Base-by-base conservation (phyloP, 1,140 invertebrate species). In the Lepidotrigona ventralis region DNA sequence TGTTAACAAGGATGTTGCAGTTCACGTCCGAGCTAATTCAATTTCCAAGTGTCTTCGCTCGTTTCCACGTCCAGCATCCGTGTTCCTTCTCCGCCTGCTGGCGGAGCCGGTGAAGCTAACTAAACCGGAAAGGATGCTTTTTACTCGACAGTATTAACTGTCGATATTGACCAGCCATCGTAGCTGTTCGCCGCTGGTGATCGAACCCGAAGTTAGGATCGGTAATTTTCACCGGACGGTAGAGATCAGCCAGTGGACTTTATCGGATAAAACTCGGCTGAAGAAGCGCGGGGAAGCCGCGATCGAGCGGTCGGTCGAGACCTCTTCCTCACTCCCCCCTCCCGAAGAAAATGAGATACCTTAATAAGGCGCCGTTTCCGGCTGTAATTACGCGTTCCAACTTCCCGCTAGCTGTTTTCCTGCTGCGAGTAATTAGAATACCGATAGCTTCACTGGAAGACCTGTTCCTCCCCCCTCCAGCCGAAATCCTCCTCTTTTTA, bases 391-490 rank as follows among this genome's bases (percentile, higher is more conserved):
- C 87, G 86, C 85, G 86, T 84, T 77, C 86, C 83, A 85, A 88
- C 81, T 85, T 88, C 71, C 86, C 46, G 14, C 73, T 56, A 79
- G 77, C 83, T 87, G 81, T 87, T 88, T 88, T 88, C 86, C 66
- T 80, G 78, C 86, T 87, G 77, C 86, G 69, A 88, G 86, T 88
- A 88, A 88, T 88, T 88, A 88, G 86, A 88, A 88, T 88, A 88
- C 86, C 86, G 85, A 88, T 87, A 88, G 82, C 78, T 84, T 60
- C 69, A 29, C 12, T 71, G 56, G 8, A 5, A 64, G 33, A 9
- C 69, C 56, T 26, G n/a, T 51, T 26, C 33, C 15, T 19, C 15
- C 33, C 26, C 58, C 56, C 29, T 26, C 26, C 17, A n/a, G 12
- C 54, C 26, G 6, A 53, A 29, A 80, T 58, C 54, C 63, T 54